Evolutionary conservation across 2,797 vertebrate species (phyloP).

Genomic region (Rhinichthys osculus): DNA sequence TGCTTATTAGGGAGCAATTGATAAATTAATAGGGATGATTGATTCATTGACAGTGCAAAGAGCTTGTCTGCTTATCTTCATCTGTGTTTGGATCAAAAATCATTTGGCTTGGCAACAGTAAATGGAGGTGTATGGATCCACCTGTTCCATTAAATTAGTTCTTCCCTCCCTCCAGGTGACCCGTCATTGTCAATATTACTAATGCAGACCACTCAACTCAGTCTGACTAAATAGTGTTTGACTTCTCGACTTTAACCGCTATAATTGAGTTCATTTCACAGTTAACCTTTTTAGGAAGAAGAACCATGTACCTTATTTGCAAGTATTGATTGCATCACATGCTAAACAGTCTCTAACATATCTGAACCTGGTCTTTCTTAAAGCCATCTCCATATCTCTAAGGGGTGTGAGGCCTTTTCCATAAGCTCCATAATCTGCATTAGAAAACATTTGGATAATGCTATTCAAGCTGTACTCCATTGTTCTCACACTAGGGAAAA

Average conservation of each 20-base stretch:
- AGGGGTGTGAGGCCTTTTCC: neutral
- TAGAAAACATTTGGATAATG: constrained; percentile 12
- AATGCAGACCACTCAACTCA: constrained; percentile 43
- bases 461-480: constrained; percentile 1
- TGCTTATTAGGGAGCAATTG: constrained; percentile 41
- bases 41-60: constrained; percentile 56
- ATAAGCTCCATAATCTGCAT: constrained; percentile 20
- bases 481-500: neutral
- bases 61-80: constrained; percentile 53
- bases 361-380: constrained; percentile 6
- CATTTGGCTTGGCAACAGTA: constrained; percentile 57
- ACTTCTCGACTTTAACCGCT: constrained; percentile 64
- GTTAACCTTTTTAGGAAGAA: constrained; percentile 63
- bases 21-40: constrained; percentile 51
- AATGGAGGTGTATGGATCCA: constrained; percentile 62
- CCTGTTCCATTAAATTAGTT: constrained; percentile 63
- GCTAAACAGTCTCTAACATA: constrained; percentile 30
- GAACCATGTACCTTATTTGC: constrained; percentile 42
- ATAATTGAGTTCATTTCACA: constrained; percentile 62
- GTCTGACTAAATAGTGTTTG: constrained; percentile 61
- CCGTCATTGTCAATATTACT: constrained; percentile 53
- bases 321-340: constrained; percentile 54
- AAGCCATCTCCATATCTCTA: constrained; percentile 30
- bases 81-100: constrained; percentile 61
- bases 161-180: constrained; percentile 54